Evolutionary conservation across 1,140 invertebrate genomes (phyloP).

Genomic region (Drosophila mayri): DNA sequence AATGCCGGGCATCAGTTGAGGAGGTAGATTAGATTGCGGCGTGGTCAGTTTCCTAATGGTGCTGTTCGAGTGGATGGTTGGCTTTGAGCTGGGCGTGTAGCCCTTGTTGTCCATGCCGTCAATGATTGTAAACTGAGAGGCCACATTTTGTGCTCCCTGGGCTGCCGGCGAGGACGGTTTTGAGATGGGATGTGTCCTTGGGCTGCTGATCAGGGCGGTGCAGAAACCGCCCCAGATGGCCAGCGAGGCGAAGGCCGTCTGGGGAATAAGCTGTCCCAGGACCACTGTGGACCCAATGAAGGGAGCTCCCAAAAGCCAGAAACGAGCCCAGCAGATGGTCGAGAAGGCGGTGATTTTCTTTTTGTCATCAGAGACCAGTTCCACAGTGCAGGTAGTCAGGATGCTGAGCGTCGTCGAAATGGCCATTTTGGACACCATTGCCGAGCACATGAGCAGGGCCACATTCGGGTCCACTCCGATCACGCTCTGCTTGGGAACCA

Average conservation of each 20-base stretch:
- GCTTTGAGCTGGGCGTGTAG: conserved; percentile 54
- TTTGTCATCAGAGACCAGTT: conserved; percentile 76
- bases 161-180: conserved; percentile 45
- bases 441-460: conserved; percentile 76
- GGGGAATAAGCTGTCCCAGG: conserved; percentile 79
- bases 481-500: conserved; percentile 68
- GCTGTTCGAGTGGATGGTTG: conserved; percentile 69
- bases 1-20: conserved; percentile 80
- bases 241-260: conserved; percentile 76
- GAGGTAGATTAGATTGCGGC: conserved; percentile 83
- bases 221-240: conserved; percentile 77
- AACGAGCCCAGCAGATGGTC: conserved; percentile 83
- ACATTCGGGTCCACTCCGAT: conserved; percentile 71
- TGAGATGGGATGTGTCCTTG: conserved; percentile 74
- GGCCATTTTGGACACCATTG: conserved; percentile 84
- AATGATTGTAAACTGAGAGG: conserved; percentile 70
- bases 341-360: conserved; percentile 79
- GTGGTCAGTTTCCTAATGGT: conserved; percentile 67
- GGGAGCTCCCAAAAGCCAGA: conserved; percentile 82
- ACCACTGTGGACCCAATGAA: conserved; percentile 79
- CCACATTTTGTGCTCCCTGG: conserved; percentile 66
- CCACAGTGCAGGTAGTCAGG: conserved; percentile 83
- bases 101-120: conserved; percentile 79
- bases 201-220: conserved; percentile 76
- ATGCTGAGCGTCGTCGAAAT: conserved; percentile 81